Evolutionary conservation across 2,888 invertebrate species (phyloP), one percentile per base, ranked within the genome.

Genomic region (Monopis laevigella): DNA sequence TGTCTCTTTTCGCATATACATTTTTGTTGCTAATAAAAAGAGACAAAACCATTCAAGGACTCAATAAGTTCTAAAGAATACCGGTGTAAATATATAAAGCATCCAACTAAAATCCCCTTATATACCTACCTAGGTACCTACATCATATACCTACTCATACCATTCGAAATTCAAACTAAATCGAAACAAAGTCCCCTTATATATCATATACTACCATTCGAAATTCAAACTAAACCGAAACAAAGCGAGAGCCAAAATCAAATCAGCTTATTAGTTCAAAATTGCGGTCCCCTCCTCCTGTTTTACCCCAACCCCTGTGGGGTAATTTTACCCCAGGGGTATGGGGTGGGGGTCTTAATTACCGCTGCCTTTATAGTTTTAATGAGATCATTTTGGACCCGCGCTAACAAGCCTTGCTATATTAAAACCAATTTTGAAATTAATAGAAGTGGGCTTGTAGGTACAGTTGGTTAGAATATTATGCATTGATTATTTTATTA

Each of bases 281-380:
- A 77, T 77, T 74, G 75, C 74, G 59, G 56, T 26, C 56, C 58
- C 54, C 53, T 56, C 59, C 56, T 16, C 55, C 58, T 53, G 62
- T 36, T 21, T 54, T 73, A 74, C 72, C 56, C 64, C 59, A 67
- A 69, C 65, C 62, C 55, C 55, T 50, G 47, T 48, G 27, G 5
- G 57, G 49, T 60, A 60, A 55, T 58, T 58, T 59, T 54, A 50
- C 61, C 58, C 58, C 55, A 53, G 53, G 51, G 52, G 52, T 48
- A 49, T 53, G 53, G 49, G 51, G 49, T 49, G 52, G 56, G 59
- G 59, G 63, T 62, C 64, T 75, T 86, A 86, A 86, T 86, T 86
- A 86, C 86, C 85, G 82, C 83, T 78, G 84, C 84, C 85, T 86
- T 86, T 86, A 86, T 86, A 86, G 85, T 86, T 86, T 86, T 86